Conservation (phyloP, 2,113 vertebrate species). For the Misgurnus anguillicaudatus region DNA sequence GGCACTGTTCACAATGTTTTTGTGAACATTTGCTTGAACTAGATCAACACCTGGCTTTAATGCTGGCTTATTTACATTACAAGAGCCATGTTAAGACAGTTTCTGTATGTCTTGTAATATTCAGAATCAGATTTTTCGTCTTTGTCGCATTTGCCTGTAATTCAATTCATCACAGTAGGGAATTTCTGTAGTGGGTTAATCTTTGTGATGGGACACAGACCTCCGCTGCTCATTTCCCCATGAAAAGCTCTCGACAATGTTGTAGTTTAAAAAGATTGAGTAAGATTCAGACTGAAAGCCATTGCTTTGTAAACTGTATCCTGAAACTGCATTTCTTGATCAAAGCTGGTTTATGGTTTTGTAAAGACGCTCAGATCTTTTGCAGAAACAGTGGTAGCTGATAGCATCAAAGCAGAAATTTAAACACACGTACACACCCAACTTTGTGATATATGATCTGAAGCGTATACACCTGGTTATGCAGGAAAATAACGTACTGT, state of each 20-base stretch:
- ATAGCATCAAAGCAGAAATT: slow-evolving; percentile 34
- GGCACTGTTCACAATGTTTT: neutral
- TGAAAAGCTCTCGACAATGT: neutral
- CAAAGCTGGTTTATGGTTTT: neutral
- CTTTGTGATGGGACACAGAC: slow-evolving; percentile 2
- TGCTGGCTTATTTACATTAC: neutral
- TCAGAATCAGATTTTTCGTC: neutral
- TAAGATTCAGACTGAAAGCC: neutral
- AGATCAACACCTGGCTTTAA: neutral
- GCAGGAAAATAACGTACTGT: slow-evolving; percentile 16
- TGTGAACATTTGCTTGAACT: neutral
- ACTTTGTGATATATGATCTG: slow-evolving; percentile 4
- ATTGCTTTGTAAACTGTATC: slow-evolving; percentile 3
- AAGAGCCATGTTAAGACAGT: neutral
- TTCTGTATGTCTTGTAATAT: neutral
- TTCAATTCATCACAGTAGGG: neutral
- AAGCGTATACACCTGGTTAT: slow-evolving; percentile 45
- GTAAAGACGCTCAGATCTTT: neutral
- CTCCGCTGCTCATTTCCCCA: neutral
- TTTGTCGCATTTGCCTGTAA: neutral
- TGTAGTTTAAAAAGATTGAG: neutral
- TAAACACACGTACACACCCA: neutral
- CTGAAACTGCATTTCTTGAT: neutral
- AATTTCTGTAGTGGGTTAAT: neutral
- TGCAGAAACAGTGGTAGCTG: neutral